Evolutionary conservation across 1,140 invertebrate genomes (phyloP), one percentile per base, ranked within the genome.

Genomic region (Ditylenchus dipsaci): DNA sequence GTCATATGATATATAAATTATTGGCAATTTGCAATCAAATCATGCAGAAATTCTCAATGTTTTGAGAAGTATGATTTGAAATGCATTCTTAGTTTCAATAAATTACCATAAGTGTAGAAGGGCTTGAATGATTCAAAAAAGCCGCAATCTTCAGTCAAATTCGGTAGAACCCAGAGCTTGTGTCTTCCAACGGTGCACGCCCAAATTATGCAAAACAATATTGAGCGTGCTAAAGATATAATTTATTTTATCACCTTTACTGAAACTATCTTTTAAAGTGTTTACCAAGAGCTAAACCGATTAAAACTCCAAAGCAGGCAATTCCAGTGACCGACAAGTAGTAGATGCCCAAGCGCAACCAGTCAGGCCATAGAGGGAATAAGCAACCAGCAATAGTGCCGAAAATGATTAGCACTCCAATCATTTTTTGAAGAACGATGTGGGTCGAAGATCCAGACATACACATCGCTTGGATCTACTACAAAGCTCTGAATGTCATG

Each of bases 371-470:
- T 58, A 99, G 84, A 17, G 95, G 95, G 85, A 97, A 98, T 72
- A 98, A 87, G 86, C 95, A 98, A 33, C 97, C 88, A n/a, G 88
- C 90, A 78, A 97, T 93, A 57, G 91, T 91, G 45, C 91, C 94
- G 61, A 97, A 85, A 23, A 98, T 91, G 68, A 97, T 87, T 0
- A 94, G 85, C 27, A 90, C 87, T 59, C 95, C 95, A 80, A 94
- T 91, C 72, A 97, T 86, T 94, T 97, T 81, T 96, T 96, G 85
- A 93, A 92, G 68, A 93, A 88, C 11, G 94, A 93, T 77, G 95
- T 93, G 3, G 95, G 84, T 98, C 95, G 85, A 96, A 99, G 66
- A 98, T 90, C 96, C 96, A 98, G 17, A 98, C 95, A 85, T 97
- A 99, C 1, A 95, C 91, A 83, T 87, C 78, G 13, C 80, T 74